Evolutionary conservation across 2,888 invertebrate species (phyloP), one percentile per base, ranked within the genome.

Genomic region (Alloplasta piceator): DNA sequence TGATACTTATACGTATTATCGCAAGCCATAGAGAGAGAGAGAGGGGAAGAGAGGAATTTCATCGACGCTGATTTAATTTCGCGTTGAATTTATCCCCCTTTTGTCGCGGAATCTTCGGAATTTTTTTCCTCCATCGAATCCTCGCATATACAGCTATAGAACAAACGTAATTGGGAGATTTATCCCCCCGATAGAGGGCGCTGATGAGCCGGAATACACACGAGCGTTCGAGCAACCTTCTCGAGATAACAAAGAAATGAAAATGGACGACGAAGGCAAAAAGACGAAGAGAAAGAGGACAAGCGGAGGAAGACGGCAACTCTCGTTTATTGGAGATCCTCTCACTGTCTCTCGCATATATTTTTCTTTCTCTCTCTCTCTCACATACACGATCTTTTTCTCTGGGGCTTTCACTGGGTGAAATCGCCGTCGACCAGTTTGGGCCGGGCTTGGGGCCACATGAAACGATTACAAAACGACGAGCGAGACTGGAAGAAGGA

Each of bases 401-500:
- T 75, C 63, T 36, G 38, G 36, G 58, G 14, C 41, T 71, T 71
- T 77, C 71, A 26, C 26, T 66, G 26, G 43, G 43, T 26, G 73
- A 38, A 70, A 78, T 70, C 52, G 68, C 64, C 41, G 66, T 52
- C 61, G 55, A 76, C 76, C 81, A 38, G 81, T 83, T 79, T 83
- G 68, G 81, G 78, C 50, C 48, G 75, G 66, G 73, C 71, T 61
- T 63, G 61, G 68, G 58, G 26, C 26, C 26, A 58, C 41, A 56
- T 68, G 26, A 58, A 60, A 56, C 72, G 63, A 43, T 76, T 73
- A 66, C 76, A 78, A 82, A 73, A 80, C 77, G 75, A 79, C 61
- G 67, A 76, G 41, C 48, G 71, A 68, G 73, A 63, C 68, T 55
- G 43, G 56, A 16, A 78, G 56, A 61, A 72, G n/a, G 50, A 50